Percentiles rank a stretch among this genome's conserved stretches.
Conservation (phyloP, 2,888 invertebrate species). For the Salpingus planirostris region DNA sequence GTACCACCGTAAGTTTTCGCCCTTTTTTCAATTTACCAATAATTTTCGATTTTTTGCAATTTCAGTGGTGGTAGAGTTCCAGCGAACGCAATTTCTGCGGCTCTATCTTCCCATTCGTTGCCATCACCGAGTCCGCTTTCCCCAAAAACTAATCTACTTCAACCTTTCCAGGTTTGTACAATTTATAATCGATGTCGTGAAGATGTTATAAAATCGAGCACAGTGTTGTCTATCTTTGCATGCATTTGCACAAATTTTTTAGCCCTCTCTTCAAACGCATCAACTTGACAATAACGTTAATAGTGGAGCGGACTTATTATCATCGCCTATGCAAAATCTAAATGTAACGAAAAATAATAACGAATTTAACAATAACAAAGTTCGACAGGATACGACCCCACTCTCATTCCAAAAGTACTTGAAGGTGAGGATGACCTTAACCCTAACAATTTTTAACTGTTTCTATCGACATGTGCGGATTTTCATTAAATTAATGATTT, state of each 20-base stretch:
- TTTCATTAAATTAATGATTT: too few relatives aligned
- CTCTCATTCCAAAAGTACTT: slow-evolving; percentile 31
- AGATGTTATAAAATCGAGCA: too few relatives aligned
- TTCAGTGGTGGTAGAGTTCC: slow-evolving; percentile 61
- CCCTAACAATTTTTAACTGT: not conserved
- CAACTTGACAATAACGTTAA: too few relatives aligned
- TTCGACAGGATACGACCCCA: slow-evolving; percentile 28
- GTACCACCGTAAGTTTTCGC: slow-evolving; percentile 65
- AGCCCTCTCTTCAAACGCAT: too few relatives aligned
- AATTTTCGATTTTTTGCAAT: slow-evolving; percentile 7
- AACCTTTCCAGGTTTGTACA: slow-evolving; percentile 67
- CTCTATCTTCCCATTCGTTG: slow-evolving; percentile 48
- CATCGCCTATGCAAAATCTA: slow-evolving; percentile 24
- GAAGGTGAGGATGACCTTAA: slow-evolving; percentile 23
- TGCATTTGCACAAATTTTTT: too few relatives aligned
- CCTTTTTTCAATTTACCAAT: not conserved
- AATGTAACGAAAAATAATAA: slow-evolving; percentile 15
- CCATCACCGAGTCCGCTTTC: slow-evolving; percentile 49
- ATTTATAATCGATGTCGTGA: too few relatives aligned
- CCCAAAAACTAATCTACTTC: slow-evolving; percentile 52
- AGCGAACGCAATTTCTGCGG: slow-evolving; percentile 65
- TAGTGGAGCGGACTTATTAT: too few relatives aligned
- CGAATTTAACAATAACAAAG: slow-evolving; percentile 14
- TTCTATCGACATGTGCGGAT: slow-evolving; percentile 1
- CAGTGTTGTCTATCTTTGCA: too few relatives aligned